Evolutionary conservation across 2,113 vertebrate species (phyloP), one percentile per base, ranked within the genome.

Genomic region (Ophthalmolycus amberensis): DNA sequence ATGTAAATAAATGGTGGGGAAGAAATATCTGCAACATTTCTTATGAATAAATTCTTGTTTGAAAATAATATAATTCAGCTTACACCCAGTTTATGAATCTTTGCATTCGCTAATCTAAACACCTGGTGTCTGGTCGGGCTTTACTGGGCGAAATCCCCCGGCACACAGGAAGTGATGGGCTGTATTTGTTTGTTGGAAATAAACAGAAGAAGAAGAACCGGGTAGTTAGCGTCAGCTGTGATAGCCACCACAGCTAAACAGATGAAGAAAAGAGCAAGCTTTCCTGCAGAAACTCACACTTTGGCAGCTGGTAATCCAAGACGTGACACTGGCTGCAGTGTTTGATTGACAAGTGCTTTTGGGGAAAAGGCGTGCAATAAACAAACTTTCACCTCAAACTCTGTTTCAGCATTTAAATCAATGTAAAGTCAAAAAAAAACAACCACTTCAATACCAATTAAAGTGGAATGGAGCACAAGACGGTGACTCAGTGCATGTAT

Each of bases 81-180:
- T 84, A 88, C 80, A 84, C 74, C 65, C 74, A 90, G 56, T 90
- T 90, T 86, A 88, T 89, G 84, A 89, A 82, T 86, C 83, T 89
- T 90, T 92, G 87, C 84, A 83, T 79, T 85, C 16, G 44, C 74
- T 93, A 85, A 90, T 87, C 87, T 87, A 32, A 88, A 83, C 91
- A 90, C 86, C 87, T 89, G 90, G 70, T 75, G 86, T 86, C 91
- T 91, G 85, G 78, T 63, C 22, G 82, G 77, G 71, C 67, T 77
- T 83, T 85, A 48, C 78, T 79, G 72, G 48, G 63, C 9, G 3
- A 85, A 86, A 86, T 88, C 85, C 77, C 83, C 75, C 65, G 63
- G 84, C 85, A 84, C 32, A 82, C 82, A 82, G 63, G 67, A 88
- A 81, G 83, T 79, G 80, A 83, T 71, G 66, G 73, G 65, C 59